These are phyloP conservation scores for Eurypyga helias DNA, from an alignment of 2,113 vertebrate genomes.

Conservation along the genomic window DNA sequence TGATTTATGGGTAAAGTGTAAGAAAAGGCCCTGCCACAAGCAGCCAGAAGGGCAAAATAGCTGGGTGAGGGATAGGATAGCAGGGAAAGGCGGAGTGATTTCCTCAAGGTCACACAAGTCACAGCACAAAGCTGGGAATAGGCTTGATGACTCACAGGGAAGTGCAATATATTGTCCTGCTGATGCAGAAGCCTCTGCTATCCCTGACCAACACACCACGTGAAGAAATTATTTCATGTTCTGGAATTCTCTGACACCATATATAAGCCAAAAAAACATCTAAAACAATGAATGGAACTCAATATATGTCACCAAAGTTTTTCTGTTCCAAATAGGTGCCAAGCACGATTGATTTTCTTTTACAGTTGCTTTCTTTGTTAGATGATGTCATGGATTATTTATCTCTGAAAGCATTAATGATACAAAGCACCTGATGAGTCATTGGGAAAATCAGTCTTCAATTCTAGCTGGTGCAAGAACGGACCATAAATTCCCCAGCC, in stretches of 20 bases:
- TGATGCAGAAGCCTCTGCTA: not conserved
- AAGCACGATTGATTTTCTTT: not conserved
- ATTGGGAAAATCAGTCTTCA: not conserved
- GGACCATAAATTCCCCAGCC: not conserved
- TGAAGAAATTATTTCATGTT: not conserved
- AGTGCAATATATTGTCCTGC: not conserved
- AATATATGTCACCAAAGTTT: not conserved
- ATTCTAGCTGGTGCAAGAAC: not conserved
- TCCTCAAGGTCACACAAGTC: not conserved
- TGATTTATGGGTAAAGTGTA: not conserved
- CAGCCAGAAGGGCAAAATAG: not conserved
- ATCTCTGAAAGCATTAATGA: not conserved
- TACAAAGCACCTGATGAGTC: not conserved
- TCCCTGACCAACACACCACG: not conserved
- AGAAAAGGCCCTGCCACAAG: not conserved
- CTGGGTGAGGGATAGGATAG: not conserved
- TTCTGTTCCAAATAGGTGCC: not conserved
- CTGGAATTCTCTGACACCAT: not conserved
- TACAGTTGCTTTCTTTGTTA: not conserved
- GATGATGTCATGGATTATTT: not conserved
- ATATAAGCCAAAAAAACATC: not conserved
- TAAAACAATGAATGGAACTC: not conserved
- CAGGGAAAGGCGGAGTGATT: not conserved
- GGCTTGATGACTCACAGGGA: not conserved
- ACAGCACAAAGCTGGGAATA: not conserved